phyloP scores from a whole-genome alignment of 92 coral and sea anemone genomes.

The Palythoa heliodiscus region DNA sequence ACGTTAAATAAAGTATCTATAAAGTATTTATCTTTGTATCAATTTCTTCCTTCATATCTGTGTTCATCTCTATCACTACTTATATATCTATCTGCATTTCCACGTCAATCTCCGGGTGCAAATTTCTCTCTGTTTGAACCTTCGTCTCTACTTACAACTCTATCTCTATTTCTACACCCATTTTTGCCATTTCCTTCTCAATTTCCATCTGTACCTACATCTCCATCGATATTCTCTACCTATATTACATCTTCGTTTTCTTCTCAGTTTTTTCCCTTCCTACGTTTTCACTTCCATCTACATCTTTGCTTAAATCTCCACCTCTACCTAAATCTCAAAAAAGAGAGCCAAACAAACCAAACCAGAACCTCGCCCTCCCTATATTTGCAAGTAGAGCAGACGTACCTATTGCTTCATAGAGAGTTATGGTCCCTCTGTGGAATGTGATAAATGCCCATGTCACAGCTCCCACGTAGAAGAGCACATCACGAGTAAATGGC shows the following conservation, averaged over 20 bases:
- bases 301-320: background rate
- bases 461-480: constrained; percentile 93
- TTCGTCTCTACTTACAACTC: too few relatives aligned
- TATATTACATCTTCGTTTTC: too few relatives aligned
- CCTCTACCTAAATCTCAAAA: background rate
- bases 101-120: too few relatives aligned
- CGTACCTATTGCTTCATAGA: constrained; percentile 80
- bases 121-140: too few relatives aligned
- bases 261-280: background rate
- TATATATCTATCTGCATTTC: too few relatives aligned
- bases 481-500: constrained; percentile 89
- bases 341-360: too few relatives aligned
- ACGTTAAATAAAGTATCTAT: too few relatives aligned
- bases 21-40: too few relatives aligned
- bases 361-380: too few relatives aligned
- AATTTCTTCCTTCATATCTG: too few relatives aligned
- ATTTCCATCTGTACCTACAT: background rate
- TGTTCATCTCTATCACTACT: too few relatives aligned
- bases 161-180: background rate
- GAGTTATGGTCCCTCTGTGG: constrained; percentile 60
- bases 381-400: too few relatives aligned
- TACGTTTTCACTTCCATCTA: background rate
- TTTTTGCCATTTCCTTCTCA: background rate
- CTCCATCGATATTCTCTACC: background rate
- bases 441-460: constrained; percentile 83